Evolutionary conservation across 2,888 invertebrate genomes (phyloP).

Genomic region (Agrotis segetum): DNA sequence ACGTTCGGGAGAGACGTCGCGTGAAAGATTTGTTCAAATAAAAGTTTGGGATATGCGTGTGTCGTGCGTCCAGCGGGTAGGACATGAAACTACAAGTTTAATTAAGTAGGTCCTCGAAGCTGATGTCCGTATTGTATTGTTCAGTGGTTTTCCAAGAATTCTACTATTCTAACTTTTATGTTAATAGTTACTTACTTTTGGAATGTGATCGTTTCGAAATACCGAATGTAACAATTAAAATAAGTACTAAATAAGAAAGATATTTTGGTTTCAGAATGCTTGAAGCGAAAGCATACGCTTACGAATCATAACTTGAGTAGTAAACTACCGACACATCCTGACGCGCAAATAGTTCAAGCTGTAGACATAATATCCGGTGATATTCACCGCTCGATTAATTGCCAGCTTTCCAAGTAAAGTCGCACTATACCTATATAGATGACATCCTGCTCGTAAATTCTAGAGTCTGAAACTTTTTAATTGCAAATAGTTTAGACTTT

Average conservation of each 20-base stretch:
- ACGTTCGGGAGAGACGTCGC: slow-evolving; percentile 28
- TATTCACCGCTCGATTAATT: slow-evolving; percentile 12
- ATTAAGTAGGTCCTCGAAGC: slow-evolving; percentile 7
- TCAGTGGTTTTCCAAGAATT: neutral
- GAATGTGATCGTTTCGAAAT: neutral
- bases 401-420: slow-evolving; percentile 1
- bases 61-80: neutral
- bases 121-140: slow-evolving; percentile 18
- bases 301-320: neutral
- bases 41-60: neutral
- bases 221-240: neutral
- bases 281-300: neutral
- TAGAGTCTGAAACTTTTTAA: neutral
- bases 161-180: neutral
- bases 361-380: slow-evolving; percentile 44
- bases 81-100: slow-evolving; percentile 18
- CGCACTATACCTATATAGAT: neutral
- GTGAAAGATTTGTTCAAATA: slow-evolving; percentile 22
- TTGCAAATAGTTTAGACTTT: neutral
- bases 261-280: neutral
- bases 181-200: neutral
- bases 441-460: neutral
- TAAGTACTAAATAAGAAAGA: too few species aligned
- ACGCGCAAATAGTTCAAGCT: neutral
- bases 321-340: slow-evolving; percentile 4